Evolutionary conservation across 2,797 vertebrate species (phyloP).

Genomic region (Erethizon dorsatum): DNA sequence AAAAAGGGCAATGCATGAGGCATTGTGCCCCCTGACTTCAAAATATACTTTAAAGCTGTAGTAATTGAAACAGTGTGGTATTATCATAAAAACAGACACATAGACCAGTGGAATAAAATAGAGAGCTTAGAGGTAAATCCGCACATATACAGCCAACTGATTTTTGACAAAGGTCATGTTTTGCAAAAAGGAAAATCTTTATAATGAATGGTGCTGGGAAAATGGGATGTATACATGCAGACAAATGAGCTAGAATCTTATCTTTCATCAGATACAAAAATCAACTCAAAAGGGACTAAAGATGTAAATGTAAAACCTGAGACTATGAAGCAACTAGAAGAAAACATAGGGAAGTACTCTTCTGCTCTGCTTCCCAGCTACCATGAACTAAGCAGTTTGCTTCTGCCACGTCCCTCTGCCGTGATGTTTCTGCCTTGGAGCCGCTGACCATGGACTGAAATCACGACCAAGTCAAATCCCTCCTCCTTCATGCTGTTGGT

Average conservation of each 20-base stretch:
- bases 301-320: neutral
- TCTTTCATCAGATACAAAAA: neutral
- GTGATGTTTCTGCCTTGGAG: neutral
- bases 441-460: neutral
- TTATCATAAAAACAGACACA: neutral
- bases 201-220: neutral
- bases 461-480: too few species aligned
- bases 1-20: neutral
- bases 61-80: neutral
- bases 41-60: neutral
- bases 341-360: neutral
- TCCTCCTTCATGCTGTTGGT: neutral
- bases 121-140: neutral
- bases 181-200: neutral
- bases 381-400: neutral
- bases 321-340: neutral
- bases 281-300: neutral
- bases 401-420: neutral
- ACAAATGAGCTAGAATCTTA: neutral
- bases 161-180: neutral
- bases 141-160: neutral
- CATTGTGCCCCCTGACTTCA: neutral
- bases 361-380: neutral
- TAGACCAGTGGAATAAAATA: neutral
- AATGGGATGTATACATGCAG: neutral